Conservation (phyloP, 2,888 invertebrate species). For the Willowsia nigromaculata region DNA sequence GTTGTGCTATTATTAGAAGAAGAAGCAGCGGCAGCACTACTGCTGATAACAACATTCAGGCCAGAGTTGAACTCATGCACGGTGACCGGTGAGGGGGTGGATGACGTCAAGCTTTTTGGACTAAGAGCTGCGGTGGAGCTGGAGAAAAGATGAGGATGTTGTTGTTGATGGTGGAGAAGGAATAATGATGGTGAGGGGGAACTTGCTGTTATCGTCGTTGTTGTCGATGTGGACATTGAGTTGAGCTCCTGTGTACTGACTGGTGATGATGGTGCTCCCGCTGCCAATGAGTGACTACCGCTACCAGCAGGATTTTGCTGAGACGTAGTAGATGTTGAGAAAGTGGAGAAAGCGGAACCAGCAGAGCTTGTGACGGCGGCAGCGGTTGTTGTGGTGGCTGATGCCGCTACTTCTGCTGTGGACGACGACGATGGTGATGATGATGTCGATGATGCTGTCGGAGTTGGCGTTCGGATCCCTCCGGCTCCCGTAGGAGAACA, state of each 20-base stretch:
- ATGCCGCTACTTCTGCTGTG: slow-evolving; percentile 28
- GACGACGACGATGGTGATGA: slow-evolving; percentile 50
- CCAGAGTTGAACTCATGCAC: slow-evolving; percentile 74
- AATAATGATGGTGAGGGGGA: slow-evolving; percentile 58
- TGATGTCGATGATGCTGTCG: slow-evolving; percentile 66
- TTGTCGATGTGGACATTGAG: slow-evolving; percentile 33
- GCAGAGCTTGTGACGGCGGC: slow-evolving; percentile 26
- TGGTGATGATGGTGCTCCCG: background rate
- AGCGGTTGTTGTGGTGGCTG: slow-evolving; percentile 35
- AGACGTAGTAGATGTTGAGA: slow-evolving; percentile 16
- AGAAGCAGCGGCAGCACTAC: background rate
- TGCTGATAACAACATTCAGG: slow-evolving; percentile 62
- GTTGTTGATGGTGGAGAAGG: slow-evolving; percentile 71
- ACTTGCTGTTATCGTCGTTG: slow-evolving; percentile 7
- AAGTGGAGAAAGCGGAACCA: background rate
- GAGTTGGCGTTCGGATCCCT: slow-evolving; percentile 66
- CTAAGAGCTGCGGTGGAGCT: slow-evolving; percentile 74
- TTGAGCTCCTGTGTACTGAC: background rate
- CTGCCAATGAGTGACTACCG: slow-evolving; percentile 5
- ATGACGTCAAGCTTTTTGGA: slow-evolving; percentile 77
- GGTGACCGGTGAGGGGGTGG: slow-evolving; percentile 78
- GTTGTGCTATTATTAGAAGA: background rate
- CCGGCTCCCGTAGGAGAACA: slow-evolving; percentile 68
- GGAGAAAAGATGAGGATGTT: slow-evolving; percentile 61
- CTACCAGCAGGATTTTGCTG: slow-evolving; percentile 33